These are phyloP conservation scores for Eristalis intricaria DNA, from an alignment of 2,888 invertebrate genomes.

Conservation along the genomic window DNA sequence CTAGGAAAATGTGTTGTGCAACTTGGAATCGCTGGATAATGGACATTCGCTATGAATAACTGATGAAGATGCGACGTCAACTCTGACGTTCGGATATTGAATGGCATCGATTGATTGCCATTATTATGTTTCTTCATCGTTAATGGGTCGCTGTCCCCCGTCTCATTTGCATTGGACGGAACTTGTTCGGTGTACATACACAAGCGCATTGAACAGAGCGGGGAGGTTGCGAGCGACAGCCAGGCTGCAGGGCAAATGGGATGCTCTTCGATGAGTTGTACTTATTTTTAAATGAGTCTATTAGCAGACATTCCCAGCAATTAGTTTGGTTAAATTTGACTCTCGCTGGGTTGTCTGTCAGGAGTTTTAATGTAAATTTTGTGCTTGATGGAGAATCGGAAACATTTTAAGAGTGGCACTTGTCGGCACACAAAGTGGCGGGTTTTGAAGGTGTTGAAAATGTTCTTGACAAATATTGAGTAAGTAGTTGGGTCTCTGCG, in stretches of 20 bases:
- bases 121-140: conserved; percentile 48
- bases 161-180: conserved; percentile 62
- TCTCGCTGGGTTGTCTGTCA: neutral
- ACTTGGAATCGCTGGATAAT: neutral
- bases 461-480: too few species aligned
- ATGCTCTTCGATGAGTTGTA: too few species aligned
- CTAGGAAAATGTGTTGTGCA: conserved; percentile 21
- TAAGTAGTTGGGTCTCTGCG: too few species aligned
- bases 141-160: conserved; percentile 40
- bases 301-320: conserved; percentile 17
- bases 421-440: too few species aligned
- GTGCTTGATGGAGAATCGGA: too few species aligned
- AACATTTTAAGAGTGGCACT: too few species aligned
- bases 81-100: conserved; percentile 50
- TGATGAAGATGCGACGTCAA: conserved; percentile 58
- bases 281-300: conserved; percentile 28
- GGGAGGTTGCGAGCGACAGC: too few species aligned
- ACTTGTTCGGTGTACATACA: conserved; percentile 26
- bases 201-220: neutral
- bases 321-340: conserved; percentile 20
- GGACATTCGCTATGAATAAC: conserved; percentile 58
- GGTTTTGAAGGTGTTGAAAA: too few species aligned
- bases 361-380: too few species aligned
- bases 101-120: conserved; percentile 63
- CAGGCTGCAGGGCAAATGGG: too few species aligned